These are phyloP conservation scores for Phocoena phocoena DNA, from an alignment of 2,113 vertebrate species.

Conservation along the genomic window DNA sequence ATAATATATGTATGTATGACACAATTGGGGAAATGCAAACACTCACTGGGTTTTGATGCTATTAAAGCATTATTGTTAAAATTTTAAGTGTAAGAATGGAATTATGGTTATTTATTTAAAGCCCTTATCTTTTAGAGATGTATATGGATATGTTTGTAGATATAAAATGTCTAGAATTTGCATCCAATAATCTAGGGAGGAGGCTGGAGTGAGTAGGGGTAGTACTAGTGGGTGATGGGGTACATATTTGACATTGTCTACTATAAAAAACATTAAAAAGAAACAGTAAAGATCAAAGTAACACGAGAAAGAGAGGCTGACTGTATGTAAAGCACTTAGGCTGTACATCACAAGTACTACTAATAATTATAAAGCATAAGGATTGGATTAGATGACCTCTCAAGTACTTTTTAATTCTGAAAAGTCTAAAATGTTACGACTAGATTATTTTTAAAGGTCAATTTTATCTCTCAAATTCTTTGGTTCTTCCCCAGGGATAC, in stretches of 20 bases:
- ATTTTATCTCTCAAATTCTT: conserved; percentile 49
- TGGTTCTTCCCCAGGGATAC: neutral
- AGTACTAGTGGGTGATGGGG: neutral
- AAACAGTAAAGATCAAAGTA: conserved; percentile 31
- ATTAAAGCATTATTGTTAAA: neutral
- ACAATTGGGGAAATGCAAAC: neutral
- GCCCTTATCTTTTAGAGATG: neutral
- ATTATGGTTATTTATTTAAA: conserved; percentile 17
- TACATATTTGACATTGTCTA: neutral
- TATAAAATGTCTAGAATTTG: conserved; percentile 2
- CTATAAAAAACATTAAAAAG: neutral
- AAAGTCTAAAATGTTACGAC: conserved; percentile 31
- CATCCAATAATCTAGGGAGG: neutral
- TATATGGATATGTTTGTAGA: neutral
- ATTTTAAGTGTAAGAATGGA: conserved; percentile 22
- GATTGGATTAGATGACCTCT: neutral
- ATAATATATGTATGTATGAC: neutral
- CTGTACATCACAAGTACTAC: neutral
- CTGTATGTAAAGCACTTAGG: neutral
- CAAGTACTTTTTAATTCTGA: neutral
- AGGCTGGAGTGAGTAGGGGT: neutral
- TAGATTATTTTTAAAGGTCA: conserved; percentile 27
- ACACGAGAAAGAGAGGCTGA: neutral
- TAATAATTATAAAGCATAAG: neutral
- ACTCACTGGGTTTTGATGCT: neutral